A percentile compares a stretch with the other conserved stretches of the same genome.
Conservation (phyloP, 1,140 invertebrate species). For the Brachionus plicatilis region DNA sequence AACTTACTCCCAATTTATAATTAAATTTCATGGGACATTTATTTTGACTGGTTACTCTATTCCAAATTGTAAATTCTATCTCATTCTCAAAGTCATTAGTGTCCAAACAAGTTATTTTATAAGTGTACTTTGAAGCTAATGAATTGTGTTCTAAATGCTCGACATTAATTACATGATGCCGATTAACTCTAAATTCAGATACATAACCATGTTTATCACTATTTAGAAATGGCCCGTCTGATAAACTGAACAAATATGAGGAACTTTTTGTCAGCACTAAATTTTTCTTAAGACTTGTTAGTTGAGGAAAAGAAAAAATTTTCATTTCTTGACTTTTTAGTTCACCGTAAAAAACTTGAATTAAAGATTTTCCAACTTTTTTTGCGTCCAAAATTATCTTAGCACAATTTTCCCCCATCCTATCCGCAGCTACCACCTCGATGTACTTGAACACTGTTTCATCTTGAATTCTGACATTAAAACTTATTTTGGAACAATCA, state of each 20-base stretch:
- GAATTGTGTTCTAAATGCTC: background rate
- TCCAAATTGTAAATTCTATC: background rate
- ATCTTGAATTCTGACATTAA: background rate
- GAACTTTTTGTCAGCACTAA: background rate
- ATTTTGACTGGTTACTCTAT: background rate
- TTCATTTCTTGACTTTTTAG: background rate
- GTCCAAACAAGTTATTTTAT: background rate
- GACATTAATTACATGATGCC: background rate
- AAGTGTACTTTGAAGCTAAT: background rate
- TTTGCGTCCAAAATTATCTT: background rate
- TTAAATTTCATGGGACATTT: slow-evolving; percentile 15
- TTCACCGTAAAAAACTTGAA: background rate
- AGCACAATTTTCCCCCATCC: background rate
- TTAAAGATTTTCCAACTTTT: background rate
- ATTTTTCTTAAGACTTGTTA: background rate
- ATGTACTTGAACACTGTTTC: background rate
- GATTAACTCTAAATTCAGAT: background rate
- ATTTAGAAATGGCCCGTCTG: background rate
- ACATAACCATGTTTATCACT: background rate
- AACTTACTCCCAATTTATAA: background rate
- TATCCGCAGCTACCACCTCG: background rate
- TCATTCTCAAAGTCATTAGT: background rate
- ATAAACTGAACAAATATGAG: background rate
- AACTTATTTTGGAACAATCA: background rate
- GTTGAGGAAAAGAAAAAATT: background rate